Percentiles rank a stretch among this genome's conserved stretches.
Evolutionary conservation across 2,888 invertebrate species (phyloP).

Genomic region (Aspidiotus destructor): DNA sequence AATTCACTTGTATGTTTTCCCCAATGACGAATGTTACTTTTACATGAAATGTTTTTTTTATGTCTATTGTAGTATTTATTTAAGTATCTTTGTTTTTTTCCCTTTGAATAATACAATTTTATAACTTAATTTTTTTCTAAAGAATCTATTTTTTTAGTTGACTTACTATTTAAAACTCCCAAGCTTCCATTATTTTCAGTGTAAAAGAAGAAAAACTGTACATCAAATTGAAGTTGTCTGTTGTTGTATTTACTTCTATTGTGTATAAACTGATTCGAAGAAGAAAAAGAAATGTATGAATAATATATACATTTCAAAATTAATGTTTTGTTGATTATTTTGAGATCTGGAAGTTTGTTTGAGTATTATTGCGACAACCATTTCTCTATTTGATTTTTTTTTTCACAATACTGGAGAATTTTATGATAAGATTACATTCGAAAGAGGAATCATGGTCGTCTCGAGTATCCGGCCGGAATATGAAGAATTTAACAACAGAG

Average conservation of each 20-base stretch:
- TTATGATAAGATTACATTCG: too few relatives aligned
- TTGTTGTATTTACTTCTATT: conserved; percentile 12
- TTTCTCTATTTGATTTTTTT: too few relatives aligned
- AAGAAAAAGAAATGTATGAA: not conserved
- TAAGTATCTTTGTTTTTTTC: conserved; percentile 17
- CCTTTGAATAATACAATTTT: conserved; percentile 13
- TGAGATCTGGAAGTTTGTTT: too few relatives aligned
- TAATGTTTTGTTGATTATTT: too few relatives aligned
- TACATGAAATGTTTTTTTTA: conserved; percentile 14
- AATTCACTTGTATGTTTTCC: conserved; percentile 1
- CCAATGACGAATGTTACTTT: conserved; percentile 17
- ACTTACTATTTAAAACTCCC: not conserved
- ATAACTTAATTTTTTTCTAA: conserved; percentile 21
- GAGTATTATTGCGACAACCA: too few relatives aligned
- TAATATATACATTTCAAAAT: conserved; percentile 7
- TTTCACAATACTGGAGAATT: too few relatives aligned
- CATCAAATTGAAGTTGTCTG: conserved; percentile 6
- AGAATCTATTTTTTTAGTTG: conserved; percentile 4
- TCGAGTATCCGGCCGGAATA: too few relatives aligned
- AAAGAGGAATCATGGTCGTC: too few relatives aligned
- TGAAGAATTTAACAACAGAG: too few relatives aligned
- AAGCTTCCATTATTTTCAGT: conserved; percentile 27
- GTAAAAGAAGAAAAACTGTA: conserved; percentile 15
- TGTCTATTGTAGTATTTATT: conserved; percentile 20
- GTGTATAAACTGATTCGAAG: not conserved